phyloP scores from a whole-genome alignment of 1,140 invertebrate species.

The roundworm (Caenorhabditis elegans) region WBcel235 BX284606.5:16559001-16559500 shows the following conservation, averaged over 20 bases:
- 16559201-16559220: too few relatives aligned
- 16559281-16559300: constrained; percentile 16
- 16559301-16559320: constrained; percentile 19
- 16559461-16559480: not conserved
- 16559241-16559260: not conserved
- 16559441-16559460: constrained; percentile 4
- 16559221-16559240: not conserved
- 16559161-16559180: too few relatives aligned
- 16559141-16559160: too few relatives aligned
- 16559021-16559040: too few relatives aligned
- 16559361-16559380: not conserved
- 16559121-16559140: too few relatives aligned
- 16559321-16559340: not conserved
- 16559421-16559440: not conserved
- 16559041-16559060: too few relatives aligned
- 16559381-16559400: not conserved
- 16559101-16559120: too few relatives aligned
- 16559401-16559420: not conserved
- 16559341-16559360: not conserved
- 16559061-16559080: too few relatives aligned
- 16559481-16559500: constrained; percentile 13
- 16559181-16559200: too few relatives aligned
- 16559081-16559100: too few relatives aligned
- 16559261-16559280: constrained; percentile 10
- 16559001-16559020: constrained; percentile 74